Conservation (phyloP, 2,113 vertebrate genomes). For the Crocuta crocuta region DNA sequence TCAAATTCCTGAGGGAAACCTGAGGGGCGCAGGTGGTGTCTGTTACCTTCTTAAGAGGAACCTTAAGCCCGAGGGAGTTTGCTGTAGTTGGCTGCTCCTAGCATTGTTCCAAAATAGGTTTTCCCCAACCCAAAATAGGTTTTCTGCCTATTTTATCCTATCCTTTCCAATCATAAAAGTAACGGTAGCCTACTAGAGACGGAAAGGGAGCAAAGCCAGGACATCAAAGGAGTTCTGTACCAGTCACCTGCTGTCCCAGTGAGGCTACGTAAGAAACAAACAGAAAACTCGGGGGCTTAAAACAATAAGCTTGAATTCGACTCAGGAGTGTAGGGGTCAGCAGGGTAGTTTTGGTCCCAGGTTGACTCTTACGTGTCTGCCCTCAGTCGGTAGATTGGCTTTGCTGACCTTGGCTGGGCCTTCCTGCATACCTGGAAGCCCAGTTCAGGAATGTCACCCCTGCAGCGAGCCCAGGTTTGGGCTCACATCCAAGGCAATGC, state of each 20-base stretch:
- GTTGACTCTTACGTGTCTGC: background rate
- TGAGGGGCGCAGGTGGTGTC: too few relatives aligned
- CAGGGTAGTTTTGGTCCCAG: background rate
- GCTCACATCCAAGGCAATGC: background rate
- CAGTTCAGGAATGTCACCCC: background rate
- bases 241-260: too few relatives aligned
- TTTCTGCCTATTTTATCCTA: too few relatives aligned
- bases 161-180: background rate
- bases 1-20: too few relatives aligned
- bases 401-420: background rate
- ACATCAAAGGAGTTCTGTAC: background rate
- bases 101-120: too few relatives aligned
- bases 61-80: too few relatives aligned
- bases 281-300: background rate
- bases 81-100: too few relatives aligned
- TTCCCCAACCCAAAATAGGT: too few relatives aligned
- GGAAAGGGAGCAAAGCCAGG: background rate
- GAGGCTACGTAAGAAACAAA: background rate
- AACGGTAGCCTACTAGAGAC: background rate
- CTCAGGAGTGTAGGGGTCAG: background rate
- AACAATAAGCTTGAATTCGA: background rate
- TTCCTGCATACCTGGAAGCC: background rate
- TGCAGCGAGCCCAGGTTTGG: background rate
- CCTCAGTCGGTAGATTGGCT: background rate
- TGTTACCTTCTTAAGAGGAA: too few relatives aligned